Percentiles rank a stretch among this genome's conserved stretches.
phyloP scores from a whole-genome alignment of 2,113 vertebrate species.

The Albula glossodonta region DNA sequence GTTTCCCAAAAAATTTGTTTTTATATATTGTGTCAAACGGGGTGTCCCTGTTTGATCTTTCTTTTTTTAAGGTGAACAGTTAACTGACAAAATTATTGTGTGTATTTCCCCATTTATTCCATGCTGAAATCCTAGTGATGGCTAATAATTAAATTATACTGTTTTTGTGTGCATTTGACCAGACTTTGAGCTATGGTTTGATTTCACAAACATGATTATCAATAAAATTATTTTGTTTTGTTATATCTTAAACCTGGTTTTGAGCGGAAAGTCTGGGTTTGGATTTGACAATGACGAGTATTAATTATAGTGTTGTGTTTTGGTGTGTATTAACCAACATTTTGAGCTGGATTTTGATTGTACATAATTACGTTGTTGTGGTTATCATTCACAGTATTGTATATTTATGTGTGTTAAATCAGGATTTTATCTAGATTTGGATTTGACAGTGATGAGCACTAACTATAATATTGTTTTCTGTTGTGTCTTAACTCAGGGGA shows the following conservation, averaged over 20 bases:
- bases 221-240: too few relatives aligned
- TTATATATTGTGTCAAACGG: too few relatives aligned
- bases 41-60: too few relatives aligned
- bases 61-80: too few relatives aligned
- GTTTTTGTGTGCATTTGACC: not conserved
- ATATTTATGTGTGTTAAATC: not conserved
- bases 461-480: not conserved
- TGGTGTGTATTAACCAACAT: constrained; percentile 1
- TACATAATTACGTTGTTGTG: too few relatives aligned
- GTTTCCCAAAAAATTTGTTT: not conserved
- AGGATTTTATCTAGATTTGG: constrained; percentile 55
- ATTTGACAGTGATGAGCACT: constrained; percentile 65
- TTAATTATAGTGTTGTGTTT: not conserved
- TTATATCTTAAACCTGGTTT: too few relatives aligned
- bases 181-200: constrained; percentile 55
- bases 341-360: constrained; percentile 73
- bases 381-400: not conserved
- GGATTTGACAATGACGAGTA: too few relatives aligned
- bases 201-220: constrained; percentile 65
- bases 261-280: too few relatives aligned
- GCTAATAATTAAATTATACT: not conserved
- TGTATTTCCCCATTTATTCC: constrained; percentile 13
- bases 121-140: constrained; percentile 69
- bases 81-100: not conserved
- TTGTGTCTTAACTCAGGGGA: constrained; percentile 1